These are phyloP conservation scores for Rhogogaster chlorosoma DNA, from an alignment of 2,888 invertebrate genomes.

Conservation along the genomic window DNA sequence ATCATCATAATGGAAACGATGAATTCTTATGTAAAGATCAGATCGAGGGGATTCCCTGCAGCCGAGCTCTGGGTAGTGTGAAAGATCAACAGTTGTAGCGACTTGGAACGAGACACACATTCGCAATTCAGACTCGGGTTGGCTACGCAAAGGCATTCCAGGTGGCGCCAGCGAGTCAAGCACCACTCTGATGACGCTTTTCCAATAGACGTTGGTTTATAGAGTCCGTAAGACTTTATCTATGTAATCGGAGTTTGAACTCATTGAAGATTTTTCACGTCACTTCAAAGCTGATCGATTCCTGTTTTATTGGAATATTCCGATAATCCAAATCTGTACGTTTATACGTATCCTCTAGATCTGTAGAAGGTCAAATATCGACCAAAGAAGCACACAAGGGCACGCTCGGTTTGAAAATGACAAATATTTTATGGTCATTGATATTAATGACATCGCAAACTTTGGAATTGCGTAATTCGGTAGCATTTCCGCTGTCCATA, in stretches of 20 bases:
- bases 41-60: not conserved
- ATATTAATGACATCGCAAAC: not conserved
- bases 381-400: not conserved
- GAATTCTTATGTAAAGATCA: not conserved
- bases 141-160: too few species aligned
- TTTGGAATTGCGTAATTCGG: not conserved
- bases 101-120: not conserved
- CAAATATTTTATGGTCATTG: not conserved
- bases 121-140: too few species aligned
- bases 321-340: not conserved
- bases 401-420: not conserved
- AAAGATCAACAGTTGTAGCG: not conserved
- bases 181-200: too few species aligned
- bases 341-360: not conserved
- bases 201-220: too few species aligned
- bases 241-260: too few species aligned
- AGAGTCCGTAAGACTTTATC: too few species aligned
- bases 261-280: too few species aligned
- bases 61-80: not conserved
- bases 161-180: too few species aligned
- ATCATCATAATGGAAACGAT: not conserved
- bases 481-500: not conserved
- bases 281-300: not conserved
- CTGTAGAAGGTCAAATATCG: not conserved
- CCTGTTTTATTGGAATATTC: not conserved